Evolutionary conservation across 2,888 invertebrate species (phyloP).

Genomic region (Caenorhabditis wallacei): DNA sequence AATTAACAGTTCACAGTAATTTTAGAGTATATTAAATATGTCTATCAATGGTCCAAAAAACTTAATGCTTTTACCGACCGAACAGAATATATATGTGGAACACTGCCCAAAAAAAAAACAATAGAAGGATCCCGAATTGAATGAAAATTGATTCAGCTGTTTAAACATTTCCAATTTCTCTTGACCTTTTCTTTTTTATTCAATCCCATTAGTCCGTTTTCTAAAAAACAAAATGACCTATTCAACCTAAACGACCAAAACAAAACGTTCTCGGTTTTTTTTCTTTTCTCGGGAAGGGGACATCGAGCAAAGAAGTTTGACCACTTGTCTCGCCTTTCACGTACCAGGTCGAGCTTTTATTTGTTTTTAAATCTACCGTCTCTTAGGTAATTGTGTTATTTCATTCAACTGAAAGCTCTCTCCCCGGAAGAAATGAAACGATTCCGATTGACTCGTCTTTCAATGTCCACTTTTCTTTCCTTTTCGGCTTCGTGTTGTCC

Average conservation of each 20-base stretch:
- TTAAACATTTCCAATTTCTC: slow-evolving; percentile 21
- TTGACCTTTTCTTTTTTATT: slow-evolving; percentile 21
- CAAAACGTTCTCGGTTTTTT: slow-evolving; percentile 34
- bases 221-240: slow-evolving; percentile 31
- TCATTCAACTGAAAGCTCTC: slow-evolving; percentile 23
- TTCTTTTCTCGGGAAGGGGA: slow-evolving; percentile 7
- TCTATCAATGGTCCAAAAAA: too few species aligned
- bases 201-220: slow-evolving; percentile 21
- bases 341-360: slow-evolving; percentile 64
- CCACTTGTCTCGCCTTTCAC: slow-evolving; percentile 64
- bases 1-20: too few species aligned
- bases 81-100: too few species aligned
- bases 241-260: slow-evolving; percentile 27
- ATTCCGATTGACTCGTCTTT: slow-evolving; percentile 44
- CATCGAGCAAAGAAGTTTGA: slow-evolving; percentile 57
- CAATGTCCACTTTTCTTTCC: slow-evolving; percentile 55
- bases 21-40: too few species aligned
- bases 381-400: slow-evolving; percentile 47
- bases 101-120: too few species aligned
- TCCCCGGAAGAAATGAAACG: slow-evolving; percentile 50
- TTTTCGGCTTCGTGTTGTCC: slow-evolving; percentile 24
- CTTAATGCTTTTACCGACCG: too few species aligned
- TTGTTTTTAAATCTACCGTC: slow-evolving; percentile 41
- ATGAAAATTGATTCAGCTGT: slow-evolving; percentile 36
- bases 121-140: neutral